Base-by-base conservation (phyloP, 2,888 invertebrate species). In the Tipula helvola region DNA sequence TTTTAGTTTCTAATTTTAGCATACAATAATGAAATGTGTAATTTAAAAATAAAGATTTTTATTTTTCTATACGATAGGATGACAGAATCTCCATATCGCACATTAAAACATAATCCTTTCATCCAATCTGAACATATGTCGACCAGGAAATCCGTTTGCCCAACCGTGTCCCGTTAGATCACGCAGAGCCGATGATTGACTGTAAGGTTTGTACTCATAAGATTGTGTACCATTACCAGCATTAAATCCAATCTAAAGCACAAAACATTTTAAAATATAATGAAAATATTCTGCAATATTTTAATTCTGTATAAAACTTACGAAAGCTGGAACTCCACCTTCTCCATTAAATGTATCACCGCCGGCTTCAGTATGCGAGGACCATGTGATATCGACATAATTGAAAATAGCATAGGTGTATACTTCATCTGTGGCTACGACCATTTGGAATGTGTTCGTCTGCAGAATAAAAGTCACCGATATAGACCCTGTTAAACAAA, bases 371-470 rank as follows among this genome's bases (percentile, higher is more conserved):
- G 98, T 97, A 89, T 97, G 97, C 12, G 96, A 95, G 12, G 96
- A 96, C 97, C 98, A 99, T 89, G 95, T 95, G 87, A 99, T 94
- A 88, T 96, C 95, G 86, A 95, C 94, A 90, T 99, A 99, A 92
- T 99, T 99, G 91, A 97, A 97, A 87, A 99, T 97, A 0, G 96
- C 97, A 90, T 98, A 99, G 0, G 98, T 97, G 90, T 96, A 96
- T 3, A 97, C 96, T 92, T 97, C 98, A 90, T 98, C 97, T 0
- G 98, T 97, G 0, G 96, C 97, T 86, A 99, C 91, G 3, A 98
- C 95, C 93, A 97, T 93, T 95, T 99, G 99, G 93, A 98, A 99
- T 0, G 98, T 97, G 90, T 99, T 99, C 1, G 97, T 97, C 96
- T 97, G 92, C 5, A 92, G 92, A 28, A 28, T 71, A 28, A 71